Conservation (phyloP, 2,797 vertebrate genomes). For the Eulemur coronatus region DNA sequence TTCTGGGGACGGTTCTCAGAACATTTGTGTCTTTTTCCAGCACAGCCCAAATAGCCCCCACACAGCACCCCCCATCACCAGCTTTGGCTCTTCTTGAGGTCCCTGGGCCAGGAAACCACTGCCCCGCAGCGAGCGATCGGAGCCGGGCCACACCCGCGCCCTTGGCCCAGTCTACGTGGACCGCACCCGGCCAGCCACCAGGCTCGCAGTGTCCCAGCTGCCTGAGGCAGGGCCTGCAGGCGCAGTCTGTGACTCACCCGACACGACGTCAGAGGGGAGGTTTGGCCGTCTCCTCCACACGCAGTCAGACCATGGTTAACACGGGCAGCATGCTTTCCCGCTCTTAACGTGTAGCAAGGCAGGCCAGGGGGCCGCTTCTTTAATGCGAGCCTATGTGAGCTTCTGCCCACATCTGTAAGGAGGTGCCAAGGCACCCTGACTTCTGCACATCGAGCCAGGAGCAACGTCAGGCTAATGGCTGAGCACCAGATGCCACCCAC, state of each 20-base stretch:
- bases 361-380: accelerated
- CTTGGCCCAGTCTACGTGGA: no score
- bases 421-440: no score
- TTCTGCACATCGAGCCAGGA: background rate
- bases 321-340: background rate
- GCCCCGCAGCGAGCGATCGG: background rate
- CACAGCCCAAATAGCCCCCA: background rate
- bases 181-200: no score
- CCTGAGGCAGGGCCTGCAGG: no score
- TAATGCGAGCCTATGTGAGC: accelerated
- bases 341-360: background rate
- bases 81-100: background rate
- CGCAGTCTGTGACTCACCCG: background rate
- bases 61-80: background rate
- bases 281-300: background rate
- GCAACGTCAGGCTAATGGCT: background rate
- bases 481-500: background rate
- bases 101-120: background rate
- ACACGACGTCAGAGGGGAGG: background rate
- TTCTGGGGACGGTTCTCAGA: background rate
- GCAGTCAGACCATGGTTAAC: background rate
- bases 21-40: background rate
- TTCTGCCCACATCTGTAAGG: accelerated
- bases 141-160: background rate
- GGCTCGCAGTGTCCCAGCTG: no score